Conservation (phyloP, 2,113 vertebrate genomes). For the Caranx melampygus region DNA sequence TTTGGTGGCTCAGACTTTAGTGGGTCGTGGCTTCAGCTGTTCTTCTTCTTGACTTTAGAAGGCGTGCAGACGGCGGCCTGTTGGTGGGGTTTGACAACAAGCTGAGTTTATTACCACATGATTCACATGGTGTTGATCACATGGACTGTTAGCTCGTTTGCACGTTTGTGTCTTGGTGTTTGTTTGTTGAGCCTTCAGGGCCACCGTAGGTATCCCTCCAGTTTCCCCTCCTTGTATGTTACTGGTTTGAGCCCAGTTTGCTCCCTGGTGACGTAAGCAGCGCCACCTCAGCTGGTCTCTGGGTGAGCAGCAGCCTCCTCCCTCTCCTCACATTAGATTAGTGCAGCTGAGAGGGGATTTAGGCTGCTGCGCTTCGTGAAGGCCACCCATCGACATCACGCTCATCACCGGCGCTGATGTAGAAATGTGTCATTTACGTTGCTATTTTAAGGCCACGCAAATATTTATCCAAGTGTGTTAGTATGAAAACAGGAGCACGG, state of each 20-base stretch:
- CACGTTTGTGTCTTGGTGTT: too few relatives aligned
- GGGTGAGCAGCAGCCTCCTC: constrained; percentile 17
- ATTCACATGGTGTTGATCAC: too few relatives aligned
- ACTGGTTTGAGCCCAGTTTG: not conserved
- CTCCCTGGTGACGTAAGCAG: constrained; percentile 17
- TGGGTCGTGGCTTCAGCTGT: too few relatives aligned
- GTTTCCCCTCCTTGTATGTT: not conserved
- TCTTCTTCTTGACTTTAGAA: too few relatives aligned
- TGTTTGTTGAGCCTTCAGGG: too few relatives aligned
- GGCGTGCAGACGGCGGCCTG: too few relatives aligned
- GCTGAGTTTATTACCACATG: too few relatives aligned
- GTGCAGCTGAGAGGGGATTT: constrained; percentile 65
- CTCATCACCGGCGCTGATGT: constrained; percentile 52
- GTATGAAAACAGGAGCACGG: constrained; percentile 7
- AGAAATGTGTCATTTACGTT: constrained; percentile 48
- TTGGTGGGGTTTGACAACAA: too few relatives aligned
- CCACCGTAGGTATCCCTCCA: too few relatives aligned
- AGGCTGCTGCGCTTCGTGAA: constrained; percentile 34
- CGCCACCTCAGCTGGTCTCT: constrained; percentile 26
- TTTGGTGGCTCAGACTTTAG: too few relatives aligned
- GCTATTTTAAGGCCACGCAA: constrained; percentile 57
- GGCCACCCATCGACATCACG: constrained; percentile 55
- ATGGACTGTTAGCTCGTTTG: too few relatives aligned
- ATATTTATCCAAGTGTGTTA: constrained; percentile 36
- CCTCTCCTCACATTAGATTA: constrained; percentile 47